Evolutionary conservation across 1,140 invertebrate species (phyloP).

Genomic region (Pissodes strobi): DNA sequence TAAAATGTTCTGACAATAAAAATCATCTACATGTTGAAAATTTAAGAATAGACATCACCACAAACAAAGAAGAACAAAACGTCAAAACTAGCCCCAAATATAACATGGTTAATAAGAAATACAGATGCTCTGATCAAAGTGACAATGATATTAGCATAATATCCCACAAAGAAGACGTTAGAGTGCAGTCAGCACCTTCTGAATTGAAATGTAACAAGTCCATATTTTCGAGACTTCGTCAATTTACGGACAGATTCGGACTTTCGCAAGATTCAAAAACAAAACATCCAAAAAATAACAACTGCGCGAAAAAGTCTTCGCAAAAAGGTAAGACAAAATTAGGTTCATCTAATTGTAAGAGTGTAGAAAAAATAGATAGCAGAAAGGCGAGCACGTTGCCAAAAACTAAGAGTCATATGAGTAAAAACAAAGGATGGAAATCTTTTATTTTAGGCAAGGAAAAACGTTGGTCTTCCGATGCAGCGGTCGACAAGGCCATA

Average conservation of each 20-base stretch:
- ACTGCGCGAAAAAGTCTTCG: slow-evolving; percentile 32
- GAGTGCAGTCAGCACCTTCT: slow-evolving; percentile 21
- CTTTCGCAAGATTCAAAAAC: slow-evolving; percentile 47
- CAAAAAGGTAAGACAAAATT: slow-evolving; percentile 36
- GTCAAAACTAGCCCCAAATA: slow-evolving; percentile 12
- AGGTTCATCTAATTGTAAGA: slow-evolving; percentile 40
- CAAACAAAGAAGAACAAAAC: slow-evolving; percentile 9
- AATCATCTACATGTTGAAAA: slow-evolving; percentile 37
- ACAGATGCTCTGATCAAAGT: slow-evolving; percentile 25
- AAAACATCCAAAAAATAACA: slow-evolving; percentile 45
- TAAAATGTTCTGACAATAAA: slow-evolving; percentile 46
- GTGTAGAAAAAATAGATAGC: slow-evolving; percentile 43
- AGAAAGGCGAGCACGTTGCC: slow-evolving; percentile 51
- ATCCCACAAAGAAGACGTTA: slow-evolving; percentile 40
- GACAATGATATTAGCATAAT: slow-evolving; percentile 43
- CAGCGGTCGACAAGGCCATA: slow-evolving; percentile 40
- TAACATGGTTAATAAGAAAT: slow-evolving; percentile 17
- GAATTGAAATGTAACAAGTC: slow-evolving; percentile 40
- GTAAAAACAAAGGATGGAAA: slow-evolving; percentile 49
- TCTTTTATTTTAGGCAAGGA: slow-evolving; percentile 48
- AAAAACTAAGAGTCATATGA: slow-evolving; percentile 42
- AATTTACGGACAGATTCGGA: slow-evolving; percentile 52
- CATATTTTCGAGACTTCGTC: slow-evolving; percentile 49
- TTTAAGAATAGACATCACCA: slow-evolving; percentile 39
- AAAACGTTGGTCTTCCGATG: slow-evolving; percentile 51